phyloP scores from a whole-genome alignment of 2,113 vertebrate species.

The Patagioenas fasciata region DNA sequence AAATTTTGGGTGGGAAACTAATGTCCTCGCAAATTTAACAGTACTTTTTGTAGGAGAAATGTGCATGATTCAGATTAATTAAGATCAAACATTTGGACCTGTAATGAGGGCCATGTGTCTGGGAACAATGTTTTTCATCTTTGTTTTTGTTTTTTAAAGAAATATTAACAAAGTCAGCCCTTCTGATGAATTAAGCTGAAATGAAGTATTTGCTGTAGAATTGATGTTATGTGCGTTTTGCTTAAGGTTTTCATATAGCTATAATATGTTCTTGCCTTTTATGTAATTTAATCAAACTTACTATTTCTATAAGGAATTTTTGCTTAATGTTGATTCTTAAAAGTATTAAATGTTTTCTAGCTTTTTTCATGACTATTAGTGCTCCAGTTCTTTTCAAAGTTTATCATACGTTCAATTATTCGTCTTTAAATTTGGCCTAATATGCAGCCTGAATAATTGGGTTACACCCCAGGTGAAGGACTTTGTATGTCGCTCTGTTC shows the following conservation, averaged over 20 bases:
- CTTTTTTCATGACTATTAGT: neutral
- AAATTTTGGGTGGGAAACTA: neutral
- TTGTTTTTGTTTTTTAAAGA: neutral
- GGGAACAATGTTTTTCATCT: neutral
- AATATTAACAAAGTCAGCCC: neutral
- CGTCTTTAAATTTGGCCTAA: neutral
- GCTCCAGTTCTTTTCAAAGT: neutral
- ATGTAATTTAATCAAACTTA: neutral
- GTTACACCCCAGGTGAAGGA: neutral
- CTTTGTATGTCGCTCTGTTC: neutral
- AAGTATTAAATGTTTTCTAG: neutral
- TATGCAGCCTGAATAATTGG: neutral
- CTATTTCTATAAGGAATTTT: neutral
- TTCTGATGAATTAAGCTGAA: neutral
- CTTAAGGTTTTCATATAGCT: neutral
- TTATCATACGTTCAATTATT: neutral
- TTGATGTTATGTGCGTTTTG: neutral
- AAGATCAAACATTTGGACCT: neutral
- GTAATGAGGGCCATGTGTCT: rapidly evolving
- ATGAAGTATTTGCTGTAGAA: neutral
- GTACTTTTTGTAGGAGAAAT: neutral
- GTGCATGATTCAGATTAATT: neutral
- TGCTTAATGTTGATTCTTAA: neutral
- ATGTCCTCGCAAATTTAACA: neutral
- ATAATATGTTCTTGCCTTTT: neutral